Conservation (phyloP, 2,113 vertebrate species). For the Phasianus colchicus region DNA sequence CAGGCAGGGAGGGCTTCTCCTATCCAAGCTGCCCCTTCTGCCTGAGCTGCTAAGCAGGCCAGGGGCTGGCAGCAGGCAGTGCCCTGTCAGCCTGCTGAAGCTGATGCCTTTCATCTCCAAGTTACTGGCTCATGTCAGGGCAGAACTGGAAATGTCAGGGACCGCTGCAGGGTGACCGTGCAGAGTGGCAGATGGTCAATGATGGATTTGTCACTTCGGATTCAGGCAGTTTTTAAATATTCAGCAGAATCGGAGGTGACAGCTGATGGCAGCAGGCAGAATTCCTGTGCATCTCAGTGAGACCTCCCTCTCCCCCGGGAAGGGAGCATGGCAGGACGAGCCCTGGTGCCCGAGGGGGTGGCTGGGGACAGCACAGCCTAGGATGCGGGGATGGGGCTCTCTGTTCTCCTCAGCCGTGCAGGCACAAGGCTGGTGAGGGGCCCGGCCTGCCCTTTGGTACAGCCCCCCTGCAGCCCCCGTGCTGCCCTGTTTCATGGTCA, state of each 20-base stretch:
- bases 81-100: slow-evolving; percentile 45
- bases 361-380: neutral
- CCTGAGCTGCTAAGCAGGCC: neutral
- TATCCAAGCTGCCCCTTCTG: neutral
- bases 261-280: slow-evolving; percentile 60
- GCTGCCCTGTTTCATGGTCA: rapidly evolving
- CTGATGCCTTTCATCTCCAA: slow-evolving; percentile 44
- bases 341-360: neutral
- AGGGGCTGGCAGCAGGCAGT: neutral
- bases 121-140: slow-evolving; percentile 56
- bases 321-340: slow-evolving; percentile 6
- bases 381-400: rapidly evolving
- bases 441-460: neutral
- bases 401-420: neutral
- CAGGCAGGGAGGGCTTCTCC: neutral
- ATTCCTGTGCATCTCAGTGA: neutral
- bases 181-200: slow-evolving; percentile 72
- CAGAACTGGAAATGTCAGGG: slow-evolving; percentile 68
- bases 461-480: rapidly evolving
- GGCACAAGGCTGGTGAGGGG: neutral
- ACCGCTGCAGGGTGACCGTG: slow-evolving; percentile 64
- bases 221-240: slow-evolving; percentile 64
- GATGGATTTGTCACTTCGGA: slow-evolving; percentile 73
- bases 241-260: slow-evolving; percentile 66
- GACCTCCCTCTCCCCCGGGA: slow-evolving; percentile 23